Evolutionary conservation across 2,113 vertebrate species (phyloP).

Genomic region (Sakesphorus luctuosus): DNA sequence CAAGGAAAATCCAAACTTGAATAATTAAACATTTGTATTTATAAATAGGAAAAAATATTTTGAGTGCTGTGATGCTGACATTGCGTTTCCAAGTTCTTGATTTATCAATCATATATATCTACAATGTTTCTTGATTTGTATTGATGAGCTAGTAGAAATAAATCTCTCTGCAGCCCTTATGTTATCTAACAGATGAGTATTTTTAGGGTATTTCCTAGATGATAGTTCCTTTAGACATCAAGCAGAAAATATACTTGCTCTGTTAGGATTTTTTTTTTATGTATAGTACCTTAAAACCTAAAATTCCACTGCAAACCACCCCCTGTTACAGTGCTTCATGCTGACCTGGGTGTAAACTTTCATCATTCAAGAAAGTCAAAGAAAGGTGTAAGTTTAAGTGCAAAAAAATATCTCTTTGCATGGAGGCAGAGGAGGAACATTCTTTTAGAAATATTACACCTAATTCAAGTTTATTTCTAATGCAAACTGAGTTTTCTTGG

Average conservation of each 20-base stretch:
- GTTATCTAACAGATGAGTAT: not conserved
- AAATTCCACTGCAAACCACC: not conserved
- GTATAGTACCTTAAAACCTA: not conserved
- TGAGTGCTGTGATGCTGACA: not conserved
- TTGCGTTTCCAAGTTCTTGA: not conserved
- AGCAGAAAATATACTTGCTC: not conserved
- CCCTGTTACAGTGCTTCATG: not conserved
- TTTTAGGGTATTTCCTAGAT: not conserved
- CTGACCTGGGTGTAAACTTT: not conserved
- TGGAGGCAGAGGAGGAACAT: rapidly evolving
- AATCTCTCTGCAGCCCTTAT: not conserved
- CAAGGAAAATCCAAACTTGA: not conserved
- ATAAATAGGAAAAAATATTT: not conserved
- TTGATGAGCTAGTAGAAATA: not conserved
- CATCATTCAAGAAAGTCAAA: not conserved
- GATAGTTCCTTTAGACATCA: not conserved
- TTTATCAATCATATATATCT: not conserved
- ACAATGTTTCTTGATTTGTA: not conserved
- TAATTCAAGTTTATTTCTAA: not conserved
- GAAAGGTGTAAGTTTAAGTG: not conserved
- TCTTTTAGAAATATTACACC: not conserved
- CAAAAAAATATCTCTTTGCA: not conserved
- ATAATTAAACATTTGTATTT: not conserved
- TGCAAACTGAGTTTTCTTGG: not conserved
- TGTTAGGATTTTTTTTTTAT: not conserved